Conservation (phyloP, 2,113 vertebrate species). For the Takifugu bimaculatus region DNA sequence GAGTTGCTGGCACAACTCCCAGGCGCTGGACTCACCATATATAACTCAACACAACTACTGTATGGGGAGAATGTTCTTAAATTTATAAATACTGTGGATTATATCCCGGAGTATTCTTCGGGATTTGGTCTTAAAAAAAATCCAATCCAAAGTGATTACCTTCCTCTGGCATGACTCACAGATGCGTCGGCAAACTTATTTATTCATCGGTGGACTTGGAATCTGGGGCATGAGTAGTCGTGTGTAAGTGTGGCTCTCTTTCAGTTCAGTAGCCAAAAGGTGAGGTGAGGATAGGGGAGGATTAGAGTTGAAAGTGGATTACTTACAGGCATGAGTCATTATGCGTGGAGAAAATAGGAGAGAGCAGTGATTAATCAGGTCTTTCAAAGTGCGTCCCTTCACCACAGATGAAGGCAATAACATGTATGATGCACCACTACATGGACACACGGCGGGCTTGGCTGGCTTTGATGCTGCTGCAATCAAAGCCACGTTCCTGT, state of each 20-base stretch:
- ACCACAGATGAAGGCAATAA: conserved; percentile 1
- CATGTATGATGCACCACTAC: conserved; percentile 11
- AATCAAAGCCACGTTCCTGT: too few species aligned
- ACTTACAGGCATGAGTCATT: conserved; percentile 49
- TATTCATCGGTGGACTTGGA: conserved; percentile 35
- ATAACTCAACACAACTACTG: conserved; percentile 12
- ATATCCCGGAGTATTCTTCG: conserved; percentile 11
- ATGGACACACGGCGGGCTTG: background rate
- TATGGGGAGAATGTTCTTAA: background rate
- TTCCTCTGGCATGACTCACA: conserved; percentile 17
- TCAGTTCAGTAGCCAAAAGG: conserved; percentile 49
- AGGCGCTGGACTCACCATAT: conserved; percentile 1
- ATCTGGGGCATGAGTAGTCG: conserved; percentile 13
- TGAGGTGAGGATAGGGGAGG: conserved; percentile 31
- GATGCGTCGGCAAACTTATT: conserved; percentile 28
- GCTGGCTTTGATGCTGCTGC: too few species aligned
- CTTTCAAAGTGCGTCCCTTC: conserved; percentile 27
- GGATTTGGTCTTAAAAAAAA: background rate
- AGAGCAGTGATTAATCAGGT: conserved; percentile 35
- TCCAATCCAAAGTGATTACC: conserved; percentile 14
- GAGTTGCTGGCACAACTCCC: conserved; percentile 4
- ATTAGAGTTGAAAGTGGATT: conserved; percentile 56
- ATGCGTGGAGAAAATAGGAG: conserved; percentile 44
- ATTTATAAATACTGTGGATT: background rate
- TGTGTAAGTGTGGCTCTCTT: conserved; percentile 16